A percentile compares a stretch with the other conserved stretches of the same genome.
These are phyloP conservation scores for Palythoa heliodiscus DNA, from an alignment of 92 coral and sea anemone genomes.

Conservation along the genomic window DNA sequence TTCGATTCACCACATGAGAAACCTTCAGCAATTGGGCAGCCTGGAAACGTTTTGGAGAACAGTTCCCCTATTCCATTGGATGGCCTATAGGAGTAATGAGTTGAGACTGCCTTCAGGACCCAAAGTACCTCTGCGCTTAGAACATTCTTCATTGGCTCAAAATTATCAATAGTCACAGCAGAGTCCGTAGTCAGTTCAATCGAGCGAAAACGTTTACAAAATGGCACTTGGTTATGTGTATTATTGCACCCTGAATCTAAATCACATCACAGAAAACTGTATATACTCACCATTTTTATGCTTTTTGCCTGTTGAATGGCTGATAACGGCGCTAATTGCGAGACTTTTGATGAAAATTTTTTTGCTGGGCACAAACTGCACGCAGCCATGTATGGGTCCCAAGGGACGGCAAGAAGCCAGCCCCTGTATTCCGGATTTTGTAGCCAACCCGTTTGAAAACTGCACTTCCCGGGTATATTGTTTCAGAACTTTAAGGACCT, in stretches of 20 bases:
- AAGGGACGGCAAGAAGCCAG: conserved; percentile 18
- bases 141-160: conserved; percentile 42
- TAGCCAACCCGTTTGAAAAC: conserved; percentile 34
- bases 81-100: conserved; percentile 41
- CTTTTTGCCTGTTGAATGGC: conserved; percentile 35
- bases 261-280: conserved; percentile 13
- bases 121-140: conserved; percentile 52
- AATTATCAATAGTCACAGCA: conserved; percentile 39
- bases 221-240: conserved; percentile 5
- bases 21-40: conserved; percentile 34
- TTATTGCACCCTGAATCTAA: background rate
- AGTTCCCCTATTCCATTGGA: conserved; percentile 37
- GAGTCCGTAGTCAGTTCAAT: conserved; percentile 19
- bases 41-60: conserved; percentile 46
- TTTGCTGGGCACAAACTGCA: conserved; percentile 40
- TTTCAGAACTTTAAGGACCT: conserved; percentile 20
- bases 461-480: conserved; percentile 35
- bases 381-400: conserved; percentile 23
- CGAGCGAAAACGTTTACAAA: conserved; percentile 12
- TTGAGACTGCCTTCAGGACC: conserved; percentile 36
- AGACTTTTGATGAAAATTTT: conserved; percentile 11
- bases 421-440: conserved; percentile 30
- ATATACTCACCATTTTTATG: background rate
- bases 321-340: conserved; percentile 28
- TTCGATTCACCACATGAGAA: conserved; percentile 33